Evolutionary conservation across 2,888 invertebrate species (phyloP).

Genomic region (Dasypolia templi): DNA sequence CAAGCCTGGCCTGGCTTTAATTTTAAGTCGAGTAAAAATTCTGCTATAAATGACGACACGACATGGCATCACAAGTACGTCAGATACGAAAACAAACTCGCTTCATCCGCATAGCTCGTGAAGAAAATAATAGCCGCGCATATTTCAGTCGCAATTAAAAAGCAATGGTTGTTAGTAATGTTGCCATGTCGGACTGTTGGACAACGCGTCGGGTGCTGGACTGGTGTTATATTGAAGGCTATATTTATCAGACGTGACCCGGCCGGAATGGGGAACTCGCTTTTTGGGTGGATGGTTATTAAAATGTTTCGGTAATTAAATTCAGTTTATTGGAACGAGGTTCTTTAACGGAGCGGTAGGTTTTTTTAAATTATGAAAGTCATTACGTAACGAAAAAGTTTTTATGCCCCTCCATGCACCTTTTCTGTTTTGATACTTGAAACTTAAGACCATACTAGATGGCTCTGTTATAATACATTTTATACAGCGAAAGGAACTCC

Average conservation of each 20-base stretch:
- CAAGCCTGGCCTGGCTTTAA: no score
- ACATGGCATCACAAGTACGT: background rate
- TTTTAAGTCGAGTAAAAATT: background rate
- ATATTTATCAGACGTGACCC: slow-evolving; percentile 55
- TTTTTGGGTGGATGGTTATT: background rate
- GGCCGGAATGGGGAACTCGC: background rate
- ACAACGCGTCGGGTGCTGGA: slow-evolving; percentile 17
- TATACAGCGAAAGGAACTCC: no score
- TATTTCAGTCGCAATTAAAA: slow-evolving; percentile 49
- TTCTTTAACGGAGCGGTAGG: no score
- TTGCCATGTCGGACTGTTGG: slow-evolving; percentile 24
- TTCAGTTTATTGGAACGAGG: background rate
- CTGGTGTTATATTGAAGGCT: slow-evolving; percentile 55
- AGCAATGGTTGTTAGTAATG: slow-evolving; percentile 48
- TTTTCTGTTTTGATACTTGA: no score
- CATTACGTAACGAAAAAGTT: no score
- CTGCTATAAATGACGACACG: background rate
- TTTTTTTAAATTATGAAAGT: no score
- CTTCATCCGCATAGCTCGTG: background rate
- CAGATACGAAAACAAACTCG: slow-evolving; percentile 12
- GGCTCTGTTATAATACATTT: no score
- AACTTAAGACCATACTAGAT: no score
- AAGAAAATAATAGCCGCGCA: slow-evolving; percentile 23
- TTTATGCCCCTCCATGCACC: no score
- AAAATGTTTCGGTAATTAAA: background rate